These are phyloP conservation scores for Danaus chrysippus DNA, from an alignment of 2,888 invertebrate genomes.

Conservation along the genomic window DNA sequence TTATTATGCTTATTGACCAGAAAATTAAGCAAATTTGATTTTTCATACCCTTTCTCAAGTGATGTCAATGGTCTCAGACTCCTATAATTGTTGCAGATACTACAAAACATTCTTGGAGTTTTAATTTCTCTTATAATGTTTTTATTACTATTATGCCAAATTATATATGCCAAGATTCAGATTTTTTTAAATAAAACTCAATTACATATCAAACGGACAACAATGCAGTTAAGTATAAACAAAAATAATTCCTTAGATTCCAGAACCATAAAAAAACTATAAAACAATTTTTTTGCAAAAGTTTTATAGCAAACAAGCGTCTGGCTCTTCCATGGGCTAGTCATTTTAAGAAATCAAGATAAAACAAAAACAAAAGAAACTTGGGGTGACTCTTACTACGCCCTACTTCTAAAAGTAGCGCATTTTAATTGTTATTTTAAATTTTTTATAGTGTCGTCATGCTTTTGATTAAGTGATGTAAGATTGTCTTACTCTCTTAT, in stretches of 20 bases:
- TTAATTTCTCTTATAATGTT: too few species aligned
- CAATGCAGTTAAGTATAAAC: too few species aligned
- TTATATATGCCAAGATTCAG: too few species aligned
- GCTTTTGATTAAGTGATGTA: background rate
- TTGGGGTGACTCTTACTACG: conserved; percentile 14
- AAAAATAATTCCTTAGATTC: background rate
- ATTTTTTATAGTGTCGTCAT: background rate
- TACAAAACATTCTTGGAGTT: too few species aligned
- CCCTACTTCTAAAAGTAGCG: conserved; percentile 6
- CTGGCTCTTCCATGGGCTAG: conserved; percentile 10
- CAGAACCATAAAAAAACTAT: background rate
- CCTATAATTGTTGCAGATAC: too few species aligned
- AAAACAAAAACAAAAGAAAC: conserved; percentile 13
- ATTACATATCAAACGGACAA: too few species aligned
- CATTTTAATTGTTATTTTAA: background rate
- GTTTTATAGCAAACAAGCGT: conserved; percentile 6
- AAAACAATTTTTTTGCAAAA: background rate
- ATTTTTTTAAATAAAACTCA: too few species aligned
- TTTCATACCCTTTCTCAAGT: too few species aligned
- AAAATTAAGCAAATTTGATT: too few species aligned
- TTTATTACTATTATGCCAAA: too few species aligned
- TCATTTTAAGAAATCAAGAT: background rate
- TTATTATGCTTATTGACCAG: conserved; percentile 26
- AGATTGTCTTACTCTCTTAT: background rate
- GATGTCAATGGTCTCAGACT: too few species aligned